Percentiles rank a stretch among this genome's conserved stretches.
Evolutionary conservation across 1,140 invertebrate genomes (phyloP).

Genomic region (Ips typographus): DNA sequence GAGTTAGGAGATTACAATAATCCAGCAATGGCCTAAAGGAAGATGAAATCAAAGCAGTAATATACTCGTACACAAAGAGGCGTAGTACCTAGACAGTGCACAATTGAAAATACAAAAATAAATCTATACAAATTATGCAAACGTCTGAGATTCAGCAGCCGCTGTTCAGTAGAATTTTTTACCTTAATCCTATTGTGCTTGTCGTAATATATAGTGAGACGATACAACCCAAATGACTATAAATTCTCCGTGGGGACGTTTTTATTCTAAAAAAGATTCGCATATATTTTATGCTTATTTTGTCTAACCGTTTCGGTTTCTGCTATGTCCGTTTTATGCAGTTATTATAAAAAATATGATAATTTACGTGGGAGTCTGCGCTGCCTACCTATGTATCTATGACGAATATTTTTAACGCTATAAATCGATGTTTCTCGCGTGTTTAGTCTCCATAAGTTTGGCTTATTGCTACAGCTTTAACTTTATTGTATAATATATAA

Average conservation of each 20-base stretch:
- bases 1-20: no score
- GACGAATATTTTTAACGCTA: slow-evolving; percentile 1
- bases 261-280: slow-evolving; percentile 38
- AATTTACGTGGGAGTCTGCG: slow-evolving; percentile 15
- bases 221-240: slow-evolving; percentile 35
- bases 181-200: slow-evolving; percentile 33
- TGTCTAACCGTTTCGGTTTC: slow-evolving; percentile 31
- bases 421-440: slow-evolving; percentile 1
- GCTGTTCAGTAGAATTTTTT: slow-evolving; percentile 38
- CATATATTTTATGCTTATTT: slow-evolving; percentile 40
- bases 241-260: slow-evolving; percentile 35
- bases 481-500: no score
- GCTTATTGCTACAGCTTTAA: no score
- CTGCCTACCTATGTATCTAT: slow-evolving; percentile 4
- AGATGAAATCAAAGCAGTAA: slow-evolving; percentile 5
- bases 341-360: slow-evolving; percentile 3
- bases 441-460: not conserved
- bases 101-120: slow-evolving; percentile 38
- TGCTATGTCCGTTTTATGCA: not conserved
- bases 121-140: slow-evolving; percentile 38
- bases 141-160: slow-evolving; percentile 34
- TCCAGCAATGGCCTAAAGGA: slow-evolving; percentile 1
- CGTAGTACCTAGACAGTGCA: slow-evolving; percentile 11
- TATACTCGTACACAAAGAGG: slow-evolving; percentile 1
- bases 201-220: slow-evolving; percentile 35